Conservation (phyloP, 2,888 invertebrate genomes). For the Cerceris rybyensis region DNA sequence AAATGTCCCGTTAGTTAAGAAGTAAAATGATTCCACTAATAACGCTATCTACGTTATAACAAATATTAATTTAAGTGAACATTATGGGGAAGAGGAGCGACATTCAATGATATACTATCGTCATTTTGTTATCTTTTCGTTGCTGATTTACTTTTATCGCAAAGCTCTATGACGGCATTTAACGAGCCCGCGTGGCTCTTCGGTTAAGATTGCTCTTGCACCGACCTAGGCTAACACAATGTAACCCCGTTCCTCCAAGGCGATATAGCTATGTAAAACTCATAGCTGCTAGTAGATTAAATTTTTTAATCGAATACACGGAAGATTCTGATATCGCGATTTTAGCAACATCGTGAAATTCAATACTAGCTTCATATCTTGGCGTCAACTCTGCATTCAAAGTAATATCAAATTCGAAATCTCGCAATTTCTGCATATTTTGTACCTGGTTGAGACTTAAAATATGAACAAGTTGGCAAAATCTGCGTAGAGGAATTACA, state of each 20-base stretch:
- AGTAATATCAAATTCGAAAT: too few relatives aligned
- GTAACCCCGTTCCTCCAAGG: conserved; percentile 30
- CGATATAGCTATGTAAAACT: conserved; percentile 4
- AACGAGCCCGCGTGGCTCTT: conserved; percentile 19
- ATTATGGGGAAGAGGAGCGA: background rate
- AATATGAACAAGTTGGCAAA: too few relatives aligned
- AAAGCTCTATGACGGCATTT: conserved; percentile 17
- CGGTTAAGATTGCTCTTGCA: conserved; percentile 2
- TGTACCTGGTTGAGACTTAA: too few relatives aligned
- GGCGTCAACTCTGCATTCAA: too few relatives aligned
- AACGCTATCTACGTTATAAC: too few relatives aligned
- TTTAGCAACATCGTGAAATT: background rate
- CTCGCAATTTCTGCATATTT: too few relatives aligned
- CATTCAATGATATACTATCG: conserved; percentile 3
- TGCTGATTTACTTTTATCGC: conserved; percentile 15
- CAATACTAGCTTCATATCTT: too few relatives aligned
- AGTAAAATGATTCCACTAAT: too few relatives aligned
- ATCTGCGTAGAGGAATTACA: too few relatives aligned
- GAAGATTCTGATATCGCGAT: background rate
- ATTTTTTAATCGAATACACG: background rate
- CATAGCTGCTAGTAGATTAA: background rate
- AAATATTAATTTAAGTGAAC: background rate
- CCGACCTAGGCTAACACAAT: conserved; percentile 7
- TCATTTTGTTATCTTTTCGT: conserved; percentile 26
- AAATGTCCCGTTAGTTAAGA: too few relatives aligned